A percentile compares a stretch with the other conserved stretches of the same genome.
phyloP scores from a whole-genome alignment of 2,888 invertebrate species.

The Ctena decussata region DNA sequence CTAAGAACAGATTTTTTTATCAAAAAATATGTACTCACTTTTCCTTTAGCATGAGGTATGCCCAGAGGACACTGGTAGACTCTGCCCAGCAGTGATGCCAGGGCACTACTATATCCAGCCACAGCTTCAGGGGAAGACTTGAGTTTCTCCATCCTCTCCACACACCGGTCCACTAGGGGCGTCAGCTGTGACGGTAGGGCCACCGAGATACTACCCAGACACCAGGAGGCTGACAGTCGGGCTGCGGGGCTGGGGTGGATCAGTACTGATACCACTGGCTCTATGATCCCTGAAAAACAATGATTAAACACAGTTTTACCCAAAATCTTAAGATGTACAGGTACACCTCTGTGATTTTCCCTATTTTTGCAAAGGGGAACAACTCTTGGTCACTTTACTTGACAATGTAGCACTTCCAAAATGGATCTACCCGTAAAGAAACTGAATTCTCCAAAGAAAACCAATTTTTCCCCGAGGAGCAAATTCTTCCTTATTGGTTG shows the following conservation, averaged over 20 bases:
- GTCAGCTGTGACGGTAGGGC: slow-evolving; percentile 98
- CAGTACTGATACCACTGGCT: slow-evolving; percentile 94
- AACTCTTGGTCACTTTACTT: too few relatives aligned
- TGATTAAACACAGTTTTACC: not conserved
- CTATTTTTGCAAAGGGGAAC: too few relatives aligned
- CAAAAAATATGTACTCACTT: slow-evolving; percentile 89
- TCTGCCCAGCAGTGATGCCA: slow-evolving; percentile 96
- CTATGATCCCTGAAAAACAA: slow-evolving; percentile 89
- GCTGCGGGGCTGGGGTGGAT: slow-evolving; percentile 98
- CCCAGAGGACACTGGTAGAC: slow-evolving; percentile 92
- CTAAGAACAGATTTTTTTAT: too few relatives aligned
- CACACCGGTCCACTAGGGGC: slow-evolving; percentile 93
- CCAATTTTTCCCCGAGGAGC: too few relatives aligned
- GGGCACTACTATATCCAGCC: slow-evolving; percentile 95
- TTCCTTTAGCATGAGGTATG: slow-evolving; percentile 98
- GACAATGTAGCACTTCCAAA: too few relatives aligned
- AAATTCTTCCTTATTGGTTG: too few relatives aligned
- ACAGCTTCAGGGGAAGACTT: slow-evolving; percentile 93
- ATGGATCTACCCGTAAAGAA: too few relatives aligned
- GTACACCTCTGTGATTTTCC: too few relatives aligned
- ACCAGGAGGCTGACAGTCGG: slow-evolving; percentile 97
- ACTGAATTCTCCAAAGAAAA: too few relatives aligned
- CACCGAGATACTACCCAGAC: slow-evolving; percentile 95
- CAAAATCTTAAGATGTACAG: too few relatives aligned
- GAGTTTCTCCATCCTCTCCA: slow-evolving; percentile 89